These are phyloP conservation scores for Molorchus minor DNA, from an alignment of 2,888 invertebrate species.

Conservation along the genomic window DNA sequence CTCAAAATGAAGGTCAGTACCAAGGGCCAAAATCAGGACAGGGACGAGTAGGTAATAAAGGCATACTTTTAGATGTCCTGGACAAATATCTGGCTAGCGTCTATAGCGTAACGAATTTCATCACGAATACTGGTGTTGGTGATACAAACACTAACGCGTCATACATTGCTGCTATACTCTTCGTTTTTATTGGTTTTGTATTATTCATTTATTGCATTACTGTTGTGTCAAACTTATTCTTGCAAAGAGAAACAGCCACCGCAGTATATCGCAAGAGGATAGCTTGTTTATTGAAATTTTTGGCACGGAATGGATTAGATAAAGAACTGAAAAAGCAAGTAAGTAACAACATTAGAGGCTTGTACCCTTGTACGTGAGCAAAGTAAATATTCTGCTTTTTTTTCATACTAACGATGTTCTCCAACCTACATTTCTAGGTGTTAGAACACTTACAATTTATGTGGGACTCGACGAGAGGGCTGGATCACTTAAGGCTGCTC, in stretches of 20 bases:
- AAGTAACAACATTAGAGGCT: too few species aligned
- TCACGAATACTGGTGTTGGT: conserved; percentile 29
- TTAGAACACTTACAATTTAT: conserved; percentile 26
- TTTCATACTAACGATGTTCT: too few species aligned
- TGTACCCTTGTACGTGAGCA: too few species aligned
- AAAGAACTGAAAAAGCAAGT: conserved; percentile 24
- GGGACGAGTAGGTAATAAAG: not conserved
- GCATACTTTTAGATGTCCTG: conserved; percentile 18
- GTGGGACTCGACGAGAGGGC: conserved; percentile 28
- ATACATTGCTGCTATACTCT: conserved; percentile 7
- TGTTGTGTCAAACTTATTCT: conserved; percentile 13
- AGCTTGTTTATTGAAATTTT: conserved; percentile 18
- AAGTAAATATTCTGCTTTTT: too few species aligned
- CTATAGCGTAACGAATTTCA: conserved; percentile 25
- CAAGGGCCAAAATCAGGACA: not conserved
- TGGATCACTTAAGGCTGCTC: conserved; percentile 5
- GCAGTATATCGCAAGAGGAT: conserved; percentile 21
- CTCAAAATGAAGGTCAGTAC: too few species aligned
- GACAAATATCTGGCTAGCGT: conserved; percentile 22
- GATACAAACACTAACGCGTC: conserved; percentile 14
- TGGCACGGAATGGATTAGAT: conserved; percentile 15
- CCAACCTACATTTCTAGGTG: conserved; percentile 17
- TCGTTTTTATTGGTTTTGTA: conserved; percentile 26
- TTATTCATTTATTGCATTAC: conserved; percentile 23
- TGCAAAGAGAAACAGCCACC: conserved; percentile 19